Evolutionary conservation across 2,888 invertebrate genomes (phyloP), one percentile per base, ranked within the genome.

Genomic region (Temnothorax unifasciatus): DNA sequence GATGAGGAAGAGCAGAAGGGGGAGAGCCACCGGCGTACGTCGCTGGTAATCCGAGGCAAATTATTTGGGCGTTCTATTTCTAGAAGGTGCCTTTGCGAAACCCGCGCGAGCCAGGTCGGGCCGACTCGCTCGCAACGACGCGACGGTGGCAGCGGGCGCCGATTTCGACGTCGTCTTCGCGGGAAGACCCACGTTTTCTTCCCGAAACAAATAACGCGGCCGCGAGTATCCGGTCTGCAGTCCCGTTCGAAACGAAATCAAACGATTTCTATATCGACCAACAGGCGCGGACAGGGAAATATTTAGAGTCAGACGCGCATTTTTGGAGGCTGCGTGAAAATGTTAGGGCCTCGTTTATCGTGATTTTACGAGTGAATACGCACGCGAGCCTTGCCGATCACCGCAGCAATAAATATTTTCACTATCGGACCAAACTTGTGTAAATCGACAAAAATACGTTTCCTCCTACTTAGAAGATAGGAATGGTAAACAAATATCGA

Each of bases 81-180:
- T 93, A 94, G 95, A 95, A 95, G 94, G 94, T 95, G 95, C 94
- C 94, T 94, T 95, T 95, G 94, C 95, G 94, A 95, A 95, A 95
- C 93, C 92, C 92, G 91, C 92, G 90, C 92, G 89, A 92, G 91
- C 91, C 92, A 91, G 91, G 92, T 92, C 92, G 92, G 92, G 90
- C 86, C 91, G n/a, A n/a, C n/a, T 87, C 90, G 86, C 89, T 88
- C 87, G 86, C 89, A 89, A 86, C 87, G 86, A 89, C 85, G 85
- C 87, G 86, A 89, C 85, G 85, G 84, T 54, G 50, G 50, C 76
- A 50, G 76, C 68, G 50, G 87, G 84, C 84, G 85, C 84, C 76
- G 76, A 77, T 71, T 71, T 47, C 69, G 82, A 83, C 88, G 85
- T 41, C 41, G 81, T 63, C 83, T 63, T 79, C 54, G 44, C 81